Conservation (phyloP, 1,140 invertebrate species). For the Plutomurus gul region DNA sequence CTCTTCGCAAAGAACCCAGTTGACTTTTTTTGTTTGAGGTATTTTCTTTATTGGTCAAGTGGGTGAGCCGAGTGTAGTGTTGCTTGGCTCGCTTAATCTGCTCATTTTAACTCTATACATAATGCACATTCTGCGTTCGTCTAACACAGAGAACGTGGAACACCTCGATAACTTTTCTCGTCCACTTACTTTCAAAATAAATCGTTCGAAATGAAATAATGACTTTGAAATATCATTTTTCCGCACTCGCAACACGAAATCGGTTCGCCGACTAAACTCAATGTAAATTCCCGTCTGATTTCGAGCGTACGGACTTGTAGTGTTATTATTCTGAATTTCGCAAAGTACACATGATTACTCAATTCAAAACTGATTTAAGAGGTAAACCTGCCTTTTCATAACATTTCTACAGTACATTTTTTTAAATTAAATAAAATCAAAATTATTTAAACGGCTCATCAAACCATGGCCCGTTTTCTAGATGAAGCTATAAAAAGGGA, state of each 20-base stretch:
- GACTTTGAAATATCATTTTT: conserved; percentile 17
- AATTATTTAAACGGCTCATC: too few relatives aligned
- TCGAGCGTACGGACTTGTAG: too few relatives aligned
- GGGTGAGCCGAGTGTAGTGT: not conserved
- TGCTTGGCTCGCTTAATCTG: conserved; percentile 4
- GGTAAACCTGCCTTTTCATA: too few relatives aligned
- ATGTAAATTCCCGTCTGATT: too few relatives aligned
- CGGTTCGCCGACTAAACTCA: too few relatives aligned
- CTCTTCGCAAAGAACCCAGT: conserved; percentile 7
- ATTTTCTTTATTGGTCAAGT: conserved; percentile 24
- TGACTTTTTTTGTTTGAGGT: conserved; percentile 20
- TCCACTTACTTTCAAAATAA: conserved; percentile 32
- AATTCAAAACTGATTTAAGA: too few relatives aligned
- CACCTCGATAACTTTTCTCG: not conserved
- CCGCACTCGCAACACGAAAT: not conserved
- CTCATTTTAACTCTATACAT: conserved; percentile 15
- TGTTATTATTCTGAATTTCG: too few relatives aligned
- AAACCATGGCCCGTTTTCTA: too few relatives aligned
- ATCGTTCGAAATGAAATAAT: conserved; percentile 34
- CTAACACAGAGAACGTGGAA: not conserved
- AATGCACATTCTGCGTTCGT: not conserved
- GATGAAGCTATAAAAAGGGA: too few relatives aligned
- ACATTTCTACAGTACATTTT: too few relatives aligned
- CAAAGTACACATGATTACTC: too few relatives aligned
- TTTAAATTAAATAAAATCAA: too few relatives aligned